Base-by-base conservation (phyloP, 2,113 vertebrate genomes). In the Pycnonotus jocosus region DNA sequence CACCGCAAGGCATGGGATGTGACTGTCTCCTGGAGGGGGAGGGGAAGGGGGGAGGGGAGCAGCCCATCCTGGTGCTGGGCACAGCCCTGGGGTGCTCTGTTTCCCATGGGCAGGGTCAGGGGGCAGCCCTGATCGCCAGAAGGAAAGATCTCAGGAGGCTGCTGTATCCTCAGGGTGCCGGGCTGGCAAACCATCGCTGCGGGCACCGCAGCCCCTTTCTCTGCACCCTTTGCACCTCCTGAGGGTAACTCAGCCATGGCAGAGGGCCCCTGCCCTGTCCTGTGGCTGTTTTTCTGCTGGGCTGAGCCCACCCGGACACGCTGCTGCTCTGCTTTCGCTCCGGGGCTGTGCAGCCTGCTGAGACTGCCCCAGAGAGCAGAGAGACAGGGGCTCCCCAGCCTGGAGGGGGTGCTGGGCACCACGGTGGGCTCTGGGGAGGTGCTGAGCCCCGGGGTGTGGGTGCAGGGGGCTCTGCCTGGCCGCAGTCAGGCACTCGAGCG, bases 221-320 rank as follows among this genome's bases (percentile, higher is more conserved):
- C n/a, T 47, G 12, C 10, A n/a, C 15, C 51, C 21, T 73, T 23
- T 40, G 54, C 31, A 27, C 37, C 45, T 50, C 1, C 17, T 0
- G 1, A 58, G 62, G 23, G 51, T 64, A 58, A 2, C 71, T 61
- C 28, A 27, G 50, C 72, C 31, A 4, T 11, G 24, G 62, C 27
- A 44, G 24, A 0, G 2, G 0, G 12, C 0, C 11, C n/a, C 24
- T 9, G n/a, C 16, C 78, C 19, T 3, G 0, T 5, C 22, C 81
- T 18, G 42, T 9, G 48, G 0, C 20, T 58, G 48, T 50, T 71
- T 22, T 18, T 5, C 35, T 47, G 70, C 79, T 18, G 69, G 44
- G 61, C 64, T 54, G 44, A 62, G 5, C 51, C 31, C 62, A 3
- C 17, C 18, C 1, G 4, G 28, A 7, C 1, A 1, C 15, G 30